These are phyloP conservation scores for Trissolcus brochymenae DNA, from an alignment of 2,888 invertebrate genomes.

Conservation along the genomic window DNA sequence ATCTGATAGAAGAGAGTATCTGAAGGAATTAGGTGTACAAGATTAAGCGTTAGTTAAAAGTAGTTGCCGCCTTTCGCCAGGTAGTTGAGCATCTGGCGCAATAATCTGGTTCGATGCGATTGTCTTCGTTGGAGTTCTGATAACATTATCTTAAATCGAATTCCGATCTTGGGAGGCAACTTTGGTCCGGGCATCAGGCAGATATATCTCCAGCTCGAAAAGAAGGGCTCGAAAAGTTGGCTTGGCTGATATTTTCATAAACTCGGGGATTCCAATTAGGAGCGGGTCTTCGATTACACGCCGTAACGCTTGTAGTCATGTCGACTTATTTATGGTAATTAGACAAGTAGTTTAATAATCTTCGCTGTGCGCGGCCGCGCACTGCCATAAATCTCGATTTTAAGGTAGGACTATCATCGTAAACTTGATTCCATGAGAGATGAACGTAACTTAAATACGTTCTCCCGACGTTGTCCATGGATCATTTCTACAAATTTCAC, in stretches of 20 bases:
- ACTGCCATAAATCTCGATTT: too few relatives aligned
- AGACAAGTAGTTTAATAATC: too few relatives aligned
- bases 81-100: conserved; percentile 44
- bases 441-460: neutral
- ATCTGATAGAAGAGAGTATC: conserved; percentile 27
- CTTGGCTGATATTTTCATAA: too few relatives aligned
- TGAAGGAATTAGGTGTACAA: conserved; percentile 40
- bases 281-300: too few relatives aligned
- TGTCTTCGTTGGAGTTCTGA: conserved; percentile 24
- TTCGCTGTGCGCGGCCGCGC: too few relatives aligned
- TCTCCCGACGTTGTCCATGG: too few relatives aligned
- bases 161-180: conserved; percentile 27
- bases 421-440: too few relatives aligned
- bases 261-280: conserved; percentile 1
- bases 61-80: conserved; percentile 39
- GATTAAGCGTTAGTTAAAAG: conserved; percentile 44
- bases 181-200: conserved; percentile 16
- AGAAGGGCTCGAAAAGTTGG: conserved; percentile 26
- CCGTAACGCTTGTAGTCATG: too few relatives aligned
- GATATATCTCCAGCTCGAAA: conserved; percentile 12
- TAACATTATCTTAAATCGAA: conserved; percentile 46
- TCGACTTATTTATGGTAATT: too few relatives aligned
- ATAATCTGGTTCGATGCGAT: conserved; percentile 42
- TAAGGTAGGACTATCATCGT: too few relatives aligned
- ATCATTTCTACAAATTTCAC: too few relatives aligned